These are phyloP conservation scores for Lanius collurio DNA, from an alignment of 2,113 vertebrate genomes.

Conservation along the genomic window DNA sequence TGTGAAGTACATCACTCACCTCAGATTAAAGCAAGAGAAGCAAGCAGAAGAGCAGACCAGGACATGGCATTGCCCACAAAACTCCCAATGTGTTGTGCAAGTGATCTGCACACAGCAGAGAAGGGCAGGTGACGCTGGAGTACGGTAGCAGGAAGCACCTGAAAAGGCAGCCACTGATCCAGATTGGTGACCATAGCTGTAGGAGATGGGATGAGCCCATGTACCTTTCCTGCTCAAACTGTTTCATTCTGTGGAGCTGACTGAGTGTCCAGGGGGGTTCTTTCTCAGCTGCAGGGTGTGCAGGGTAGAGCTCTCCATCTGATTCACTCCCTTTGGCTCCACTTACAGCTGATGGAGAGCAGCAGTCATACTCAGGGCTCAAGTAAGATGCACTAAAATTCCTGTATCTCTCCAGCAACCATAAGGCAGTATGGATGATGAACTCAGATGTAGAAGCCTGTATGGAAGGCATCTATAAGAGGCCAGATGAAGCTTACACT, in stretches of 20 bases:
- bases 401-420: not conserved
- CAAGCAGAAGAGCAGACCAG: not conserved
- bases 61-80: not conserved
- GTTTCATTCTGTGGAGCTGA: not conserved
- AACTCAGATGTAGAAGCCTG: not conserved
- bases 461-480: not conserved
- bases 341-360: not conserved
- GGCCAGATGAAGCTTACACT: not conserved
- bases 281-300: not conserved
- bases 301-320: not conserved
- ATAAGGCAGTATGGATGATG: not conserved
- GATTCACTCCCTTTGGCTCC: not conserved
- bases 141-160: not conserved
- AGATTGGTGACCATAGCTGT: not conserved
- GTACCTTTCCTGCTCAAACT: not conserved
- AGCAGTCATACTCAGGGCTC: not conserved
- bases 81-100: not conserved
- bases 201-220: not conserved
- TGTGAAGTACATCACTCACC: not conserved
- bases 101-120: not conserved
- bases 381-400: not conserved
- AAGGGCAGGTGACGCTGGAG: not conserved
- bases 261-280: not conserved
- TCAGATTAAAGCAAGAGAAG: not conserved
- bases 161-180: not conserved